Percentiles rank a stretch among this genome's conserved stretches.
Evolutionary conservation across 2,888 invertebrate genomes (phyloP).

Genomic region (Tineola bisselliella): DNA sequence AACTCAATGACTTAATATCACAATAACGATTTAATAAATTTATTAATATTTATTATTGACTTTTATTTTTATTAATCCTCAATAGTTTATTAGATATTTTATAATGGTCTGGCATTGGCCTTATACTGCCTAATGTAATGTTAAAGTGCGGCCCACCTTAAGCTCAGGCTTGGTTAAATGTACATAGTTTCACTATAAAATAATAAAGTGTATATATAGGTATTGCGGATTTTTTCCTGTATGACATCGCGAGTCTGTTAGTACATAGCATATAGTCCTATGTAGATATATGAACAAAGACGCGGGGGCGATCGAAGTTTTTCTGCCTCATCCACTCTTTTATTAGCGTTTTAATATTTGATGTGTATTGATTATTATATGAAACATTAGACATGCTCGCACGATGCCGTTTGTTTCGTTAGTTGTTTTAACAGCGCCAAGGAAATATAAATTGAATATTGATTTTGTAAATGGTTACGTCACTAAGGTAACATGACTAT

Average conservation of each 20-base stretch:
- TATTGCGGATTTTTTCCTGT: too few species aligned
- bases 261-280: too few species aligned
- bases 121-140: too few species aligned
- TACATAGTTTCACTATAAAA: too few species aligned
- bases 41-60: neutral
- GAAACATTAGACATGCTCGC: neutral
- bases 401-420: neutral
- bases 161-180: too few species aligned
- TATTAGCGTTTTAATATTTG: conserved; percentile 23
- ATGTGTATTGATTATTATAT: conserved; percentile 22
- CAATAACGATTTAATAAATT: neutral
- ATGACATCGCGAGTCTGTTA: too few species aligned
- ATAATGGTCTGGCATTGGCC: too few species aligned
- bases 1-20: neutral
- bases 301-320: conserved; percentile 15
- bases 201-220: too few species aligned
- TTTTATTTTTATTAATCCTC: neutral
- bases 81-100: too few species aligned
- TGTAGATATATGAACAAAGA: neutral
- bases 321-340: conserved; percentile 19
- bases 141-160: too few species aligned
- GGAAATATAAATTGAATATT: neutral
- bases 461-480: neutral
- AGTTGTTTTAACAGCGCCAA: neutral
- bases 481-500: neutral